A percentile compares a stretch with the other conserved stretches of the same genome.
Evolutionary conservation across 2,888 invertebrate genomes (phyloP).

Genomic region (Ophonus ardosiacus): DNA sequence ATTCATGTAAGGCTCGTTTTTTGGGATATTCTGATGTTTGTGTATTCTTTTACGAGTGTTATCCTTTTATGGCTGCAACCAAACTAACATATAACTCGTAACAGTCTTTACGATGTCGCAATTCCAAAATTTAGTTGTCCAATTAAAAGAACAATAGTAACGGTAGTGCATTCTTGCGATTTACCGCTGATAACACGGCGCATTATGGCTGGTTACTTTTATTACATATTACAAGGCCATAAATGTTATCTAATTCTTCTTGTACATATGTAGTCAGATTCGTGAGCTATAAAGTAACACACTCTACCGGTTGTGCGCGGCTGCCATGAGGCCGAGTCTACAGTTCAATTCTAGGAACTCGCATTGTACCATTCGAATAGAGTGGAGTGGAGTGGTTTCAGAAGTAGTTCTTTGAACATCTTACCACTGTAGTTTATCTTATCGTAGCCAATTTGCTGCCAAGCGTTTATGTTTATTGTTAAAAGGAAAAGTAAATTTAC

Average conservation of each 20-base stretch:
- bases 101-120: slow-evolving; percentile 14
- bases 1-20: not conserved
- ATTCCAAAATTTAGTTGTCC: slow-evolving; percentile 35
- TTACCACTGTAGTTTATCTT: not conserved
- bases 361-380: not conserved
- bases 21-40: no score
- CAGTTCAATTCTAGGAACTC: slow-evolving; percentile 54
- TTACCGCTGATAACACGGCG: slow-evolving; percentile 16
- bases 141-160: slow-evolving; percentile 45
- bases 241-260: slow-evolving; percentile 51
- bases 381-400: not conserved
- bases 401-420: not conserved
- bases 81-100: slow-evolving; percentile 6
- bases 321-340: slow-evolving; percentile 16
- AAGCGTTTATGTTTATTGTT: not conserved
- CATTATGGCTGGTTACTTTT: slow-evolving; percentile 41
- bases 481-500: slow-evolving; percentile 25
- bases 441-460: slow-evolving; percentile 14
- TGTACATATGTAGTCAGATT: slow-evolving; percentile 47
- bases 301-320: slow-evolving; percentile 23
- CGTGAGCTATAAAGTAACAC: slow-evolving; percentile 49
- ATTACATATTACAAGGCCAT: slow-evolving; percentile 51
- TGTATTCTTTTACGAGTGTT: not conserved
- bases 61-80: slow-evolving; percentile 12
- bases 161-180: slow-evolving; percentile 55